Percentiles rank a stretch among this genome's conserved stretches.
Conservation (phyloP, 2,888 invertebrate species). For the Phania funesta region DNA sequence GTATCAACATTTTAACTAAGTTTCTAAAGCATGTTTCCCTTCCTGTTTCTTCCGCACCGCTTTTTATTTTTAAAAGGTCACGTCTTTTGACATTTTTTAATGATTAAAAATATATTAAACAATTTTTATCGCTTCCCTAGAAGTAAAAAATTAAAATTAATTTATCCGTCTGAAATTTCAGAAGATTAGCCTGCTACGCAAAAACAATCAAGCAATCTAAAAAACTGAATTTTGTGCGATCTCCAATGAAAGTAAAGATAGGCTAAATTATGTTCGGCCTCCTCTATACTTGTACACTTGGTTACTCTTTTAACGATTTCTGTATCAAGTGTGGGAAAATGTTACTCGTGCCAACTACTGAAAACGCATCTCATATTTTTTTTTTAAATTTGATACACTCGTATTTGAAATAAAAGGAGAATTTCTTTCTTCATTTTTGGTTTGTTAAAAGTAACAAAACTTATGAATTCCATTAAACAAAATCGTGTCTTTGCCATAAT, state of each 20-base stretch:
- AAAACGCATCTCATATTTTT: slow-evolving; percentile 59
- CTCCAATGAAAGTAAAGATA: neutral
- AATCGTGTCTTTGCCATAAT: slow-evolving; percentile 69
- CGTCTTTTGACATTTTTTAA: no score
- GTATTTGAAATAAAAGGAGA: slow-evolving; percentile 49
- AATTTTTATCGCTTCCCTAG: no score
- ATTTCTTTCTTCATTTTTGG: slow-evolving; percentile 45
- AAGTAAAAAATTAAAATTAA: no score
- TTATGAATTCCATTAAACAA: slow-evolving; percentile 70
- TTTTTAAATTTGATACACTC: slow-evolving; percentile 32
- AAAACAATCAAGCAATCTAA: neutral
- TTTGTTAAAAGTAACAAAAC: slow-evolving; percentile 55
- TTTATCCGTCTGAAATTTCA: no score
- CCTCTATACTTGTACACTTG: neutral
- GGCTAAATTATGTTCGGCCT: neutral
- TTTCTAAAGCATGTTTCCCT: no score
- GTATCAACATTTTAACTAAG: no score
- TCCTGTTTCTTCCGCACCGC: no score
- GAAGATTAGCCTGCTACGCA: no score
- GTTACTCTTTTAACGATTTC: neutral
- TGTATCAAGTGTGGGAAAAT: slow-evolving; percentile 66
- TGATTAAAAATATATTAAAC: no score
- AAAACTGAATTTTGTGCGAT: no score
- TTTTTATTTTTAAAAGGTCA: no score
- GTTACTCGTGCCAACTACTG: slow-evolving; percentile 66